Conservation (phyloP, 1,140 invertebrate genomes). For the Eumaeus atala region DNA sequence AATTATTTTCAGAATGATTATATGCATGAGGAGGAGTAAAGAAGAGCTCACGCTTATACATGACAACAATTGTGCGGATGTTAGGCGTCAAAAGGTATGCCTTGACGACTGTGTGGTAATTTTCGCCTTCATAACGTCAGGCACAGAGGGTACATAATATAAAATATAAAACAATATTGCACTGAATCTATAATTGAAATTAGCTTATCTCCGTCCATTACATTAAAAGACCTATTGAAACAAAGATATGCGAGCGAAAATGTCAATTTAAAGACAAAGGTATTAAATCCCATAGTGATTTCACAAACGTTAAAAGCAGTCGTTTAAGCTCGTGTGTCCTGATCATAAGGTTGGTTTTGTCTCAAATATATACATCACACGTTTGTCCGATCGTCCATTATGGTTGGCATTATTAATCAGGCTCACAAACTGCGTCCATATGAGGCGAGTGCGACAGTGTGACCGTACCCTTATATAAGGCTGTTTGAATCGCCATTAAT, state of each 20-base stretch:
- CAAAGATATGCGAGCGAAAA: constrained; percentile 5
- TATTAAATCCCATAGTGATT: constrained; percentile 7
- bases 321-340: constrained; percentile 2
- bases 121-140: too few relatives aligned
- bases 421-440: constrained; percentile 16
- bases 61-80: too few relatives aligned
- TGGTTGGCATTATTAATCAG: constrained; percentile 28
- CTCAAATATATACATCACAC: background rate
- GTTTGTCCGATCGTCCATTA: constrained; percentile 20
- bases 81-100: too few relatives aligned
- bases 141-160: too few relatives aligned
- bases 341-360: constrained; percentile 9
- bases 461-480: background rate
- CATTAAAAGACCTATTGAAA: constrained; percentile 3
- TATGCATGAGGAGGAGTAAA: too few relatives aligned
- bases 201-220: background rate
- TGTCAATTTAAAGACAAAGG: constrained; percentile 9
- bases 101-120: too few relatives aligned
- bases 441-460: constrained; percentile 3
- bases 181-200: background rate
- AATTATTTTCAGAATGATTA: too few relatives aligned
- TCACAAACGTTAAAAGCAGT: constrained; percentile 9
- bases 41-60: too few relatives aligned
- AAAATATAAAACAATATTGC: background rate
- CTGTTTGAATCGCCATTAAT: background rate